Evolutionary conservation across 2,113 vertebrate species (phyloP).

Genomic region (Piaya cayana): DNA sequence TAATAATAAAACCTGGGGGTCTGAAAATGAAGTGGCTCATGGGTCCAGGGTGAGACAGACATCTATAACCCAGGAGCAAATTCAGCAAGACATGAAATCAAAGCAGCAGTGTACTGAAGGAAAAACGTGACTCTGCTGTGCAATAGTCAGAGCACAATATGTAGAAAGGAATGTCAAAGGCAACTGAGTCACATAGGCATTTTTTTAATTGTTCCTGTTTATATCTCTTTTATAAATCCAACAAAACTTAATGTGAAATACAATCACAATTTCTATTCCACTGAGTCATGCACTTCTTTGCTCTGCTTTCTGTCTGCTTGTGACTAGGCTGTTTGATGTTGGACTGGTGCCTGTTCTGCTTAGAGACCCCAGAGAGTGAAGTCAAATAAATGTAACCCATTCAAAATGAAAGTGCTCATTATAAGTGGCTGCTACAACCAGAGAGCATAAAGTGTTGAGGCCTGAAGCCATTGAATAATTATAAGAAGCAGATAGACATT

Average conservation of each 20-base stretch:
- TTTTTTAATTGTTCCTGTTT: background rate
- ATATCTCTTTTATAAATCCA: background rate
- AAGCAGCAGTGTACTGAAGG: background rate
- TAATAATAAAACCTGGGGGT: background rate
- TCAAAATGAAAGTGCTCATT: background rate
- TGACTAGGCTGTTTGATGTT: background rate
- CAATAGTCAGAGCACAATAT: background rate
- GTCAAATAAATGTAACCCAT: background rate
- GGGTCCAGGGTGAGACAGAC: background rate
- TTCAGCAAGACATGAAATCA: background rate
- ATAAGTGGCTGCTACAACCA: background rate
- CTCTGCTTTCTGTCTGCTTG: background rate
- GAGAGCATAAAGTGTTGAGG: background rate
- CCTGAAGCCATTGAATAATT: fast-evolving
- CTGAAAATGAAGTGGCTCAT: background rate
- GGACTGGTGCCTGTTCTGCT: background rate
- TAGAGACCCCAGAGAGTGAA: background rate
- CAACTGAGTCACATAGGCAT: background rate
- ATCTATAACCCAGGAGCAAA: background rate
- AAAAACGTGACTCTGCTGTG: background rate
- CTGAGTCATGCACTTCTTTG: background rate
- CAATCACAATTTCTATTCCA: background rate
- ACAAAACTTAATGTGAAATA: background rate
- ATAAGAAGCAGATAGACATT: background rate
- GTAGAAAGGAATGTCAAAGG: background rate